Conservation (phyloP, 2,888 invertebrate genomes). For the Digitonthophagus gazella region DNA sequence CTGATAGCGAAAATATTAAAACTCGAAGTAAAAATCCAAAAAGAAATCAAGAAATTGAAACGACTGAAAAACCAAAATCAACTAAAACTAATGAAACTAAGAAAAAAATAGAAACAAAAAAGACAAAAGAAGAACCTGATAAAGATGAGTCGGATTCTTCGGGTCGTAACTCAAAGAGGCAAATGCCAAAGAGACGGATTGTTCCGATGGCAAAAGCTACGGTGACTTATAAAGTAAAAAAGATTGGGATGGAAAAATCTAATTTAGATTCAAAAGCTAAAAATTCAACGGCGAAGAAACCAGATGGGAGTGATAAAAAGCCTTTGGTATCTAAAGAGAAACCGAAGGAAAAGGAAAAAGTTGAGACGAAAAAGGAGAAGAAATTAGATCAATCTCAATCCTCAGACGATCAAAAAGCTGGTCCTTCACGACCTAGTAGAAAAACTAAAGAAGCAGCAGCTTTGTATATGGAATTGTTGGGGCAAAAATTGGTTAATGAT, state of each 20-base stretch:
- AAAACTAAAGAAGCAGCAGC: slow-evolving; percentile 76
- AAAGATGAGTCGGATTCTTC: background rate
- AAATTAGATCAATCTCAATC: slow-evolving; percentile 5
- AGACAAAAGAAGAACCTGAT: background rate
- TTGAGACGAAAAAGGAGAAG: slow-evolving; percentile 17
- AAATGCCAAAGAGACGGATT: background rate
- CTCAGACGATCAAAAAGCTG: slow-evolving; percentile 9
- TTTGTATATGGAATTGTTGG: slow-evolving; percentile 71
- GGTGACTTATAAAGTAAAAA: background rate
- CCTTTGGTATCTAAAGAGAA: slow-evolving; percentile 1
- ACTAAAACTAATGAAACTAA: slow-evolving; percentile 34
- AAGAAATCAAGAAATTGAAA: background rate
- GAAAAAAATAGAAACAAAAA: slow-evolving; percentile 44
- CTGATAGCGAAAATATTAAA: slow-evolving; percentile 18
- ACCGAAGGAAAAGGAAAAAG: slow-evolving; percentile 25
- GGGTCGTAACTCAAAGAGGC: background rate
- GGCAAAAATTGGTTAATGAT: slow-evolving; percentile 64
- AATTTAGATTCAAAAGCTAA: background rate
- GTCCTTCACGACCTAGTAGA: slow-evolving; percentile 56
- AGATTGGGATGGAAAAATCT: background rate
- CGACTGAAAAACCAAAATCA: background rate
- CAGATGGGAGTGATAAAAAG: slow-evolving; percentile 6
- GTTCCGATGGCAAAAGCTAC: background rate
- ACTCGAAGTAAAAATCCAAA: slow-evolving; percentile 9
- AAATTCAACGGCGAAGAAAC: slow-evolving; percentile 3